Evolutionary conservation across 1,140 invertebrate species (phyloP), one percentile per base, ranked within the genome.

Genomic region (Phymorhynchus buccinoides): DNA sequence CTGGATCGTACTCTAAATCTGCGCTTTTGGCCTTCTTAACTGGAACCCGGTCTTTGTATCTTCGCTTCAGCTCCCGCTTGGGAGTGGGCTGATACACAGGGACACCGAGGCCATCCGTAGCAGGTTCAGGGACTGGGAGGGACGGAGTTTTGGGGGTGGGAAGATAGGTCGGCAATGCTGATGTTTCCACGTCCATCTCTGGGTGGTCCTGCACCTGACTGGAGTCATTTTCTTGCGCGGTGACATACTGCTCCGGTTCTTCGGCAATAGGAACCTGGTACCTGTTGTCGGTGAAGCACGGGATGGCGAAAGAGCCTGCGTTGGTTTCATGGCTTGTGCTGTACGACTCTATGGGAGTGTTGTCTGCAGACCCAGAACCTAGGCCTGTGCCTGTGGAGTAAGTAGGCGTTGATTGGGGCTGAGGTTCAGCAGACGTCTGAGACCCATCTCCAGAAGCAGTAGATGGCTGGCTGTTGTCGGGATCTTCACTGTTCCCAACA

Each of bases 61-160:
- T 87, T 80, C 94, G 95, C 86, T 95, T 95, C 14, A 95, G 86
- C 90, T 95, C 94, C 22, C 93, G 92, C 86, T 95, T 95, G 0
- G 95, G 95, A 0, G 95, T 95, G 22, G 95, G 95, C 90, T 95
- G 95, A 87, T 95, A 96, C 83, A 91, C 89, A 79, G 94, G 94
- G 18, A 90, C 81, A 93, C 92, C 95, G 73, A 44, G 41, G 32
- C 1, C 66, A 22, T 56, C 71, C 30, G 41, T 85, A 56, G n/a
- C 35, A 3, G 56, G 82, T 41, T 56, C 52, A 39, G 52, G 80
- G 80, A 56, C 85, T 82, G 81, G 88, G 73, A 75, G 78, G 48
- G 78, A 85, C 80, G 68, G 75, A 32, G 77, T 86, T 82, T 87
- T 85, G 52, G 62, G 84, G n/a, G 81, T 83, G 27, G 81, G 81